These are phyloP conservation scores for Gallinago stenura DNA, from an alignment of 2,797 vertebrate genomes.

Conservation along the genomic window DNA sequence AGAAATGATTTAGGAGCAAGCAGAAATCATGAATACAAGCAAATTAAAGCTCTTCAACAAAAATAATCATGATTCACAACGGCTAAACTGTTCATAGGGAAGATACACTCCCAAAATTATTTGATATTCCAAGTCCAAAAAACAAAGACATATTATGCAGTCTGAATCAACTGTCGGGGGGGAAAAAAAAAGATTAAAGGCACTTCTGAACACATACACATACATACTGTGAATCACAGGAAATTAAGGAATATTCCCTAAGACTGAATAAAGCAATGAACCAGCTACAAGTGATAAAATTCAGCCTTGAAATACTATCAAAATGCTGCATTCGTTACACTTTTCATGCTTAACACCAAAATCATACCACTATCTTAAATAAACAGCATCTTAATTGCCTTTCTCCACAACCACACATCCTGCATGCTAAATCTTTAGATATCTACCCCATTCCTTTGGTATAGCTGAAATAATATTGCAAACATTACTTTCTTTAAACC, in stretches of 20 bases:
- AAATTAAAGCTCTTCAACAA: constrained; percentile 1
- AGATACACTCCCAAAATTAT: neutral
- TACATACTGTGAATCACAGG: neutral
- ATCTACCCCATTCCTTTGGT: neutral
- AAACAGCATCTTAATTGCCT: neutral
- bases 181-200: neutral
- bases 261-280: neutral
- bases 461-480: neutral
- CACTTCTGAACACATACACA: neutral
- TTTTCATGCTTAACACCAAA: neutral
- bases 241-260: neutral
- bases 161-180: neutral
- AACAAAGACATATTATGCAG: neutral
- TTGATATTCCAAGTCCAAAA: neutral
- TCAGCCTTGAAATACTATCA: neutral
- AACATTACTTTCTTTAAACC: neutral
- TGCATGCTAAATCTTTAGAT: neutral
- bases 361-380: neutral
- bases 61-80: neutral
- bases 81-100: neutral
- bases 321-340: neutral
- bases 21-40: neutral
- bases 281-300: neutral
- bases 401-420: neutral
- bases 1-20: neutral